These are phyloP conservation scores for Mormyrus iriodes DNA, from an alignment of 2,113 vertebrate species.

Conservation along the genomic window DNA sequence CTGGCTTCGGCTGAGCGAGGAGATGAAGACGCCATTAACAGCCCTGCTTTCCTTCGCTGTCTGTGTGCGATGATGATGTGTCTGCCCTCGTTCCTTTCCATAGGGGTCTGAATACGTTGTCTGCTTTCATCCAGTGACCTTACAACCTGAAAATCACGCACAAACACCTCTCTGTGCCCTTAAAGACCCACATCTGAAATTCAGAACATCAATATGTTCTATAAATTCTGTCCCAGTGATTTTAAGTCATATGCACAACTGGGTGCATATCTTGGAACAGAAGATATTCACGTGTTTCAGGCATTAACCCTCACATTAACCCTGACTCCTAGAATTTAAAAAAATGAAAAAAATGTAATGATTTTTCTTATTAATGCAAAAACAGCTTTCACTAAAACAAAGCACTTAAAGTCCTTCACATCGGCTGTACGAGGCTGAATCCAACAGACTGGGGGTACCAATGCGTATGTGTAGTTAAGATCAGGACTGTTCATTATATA, in stretches of 20 bases:
- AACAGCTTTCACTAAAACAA: background rate
- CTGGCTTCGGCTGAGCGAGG: constrained; percentile 35
- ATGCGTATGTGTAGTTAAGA: background rate
- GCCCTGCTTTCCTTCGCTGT: background rate
- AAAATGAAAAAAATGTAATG: background rate
- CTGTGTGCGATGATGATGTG: background rate
- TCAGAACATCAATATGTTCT: background rate
- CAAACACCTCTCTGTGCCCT: background rate
- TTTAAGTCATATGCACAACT: background rate
- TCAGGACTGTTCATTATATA: background rate
- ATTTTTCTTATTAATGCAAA: background rate
- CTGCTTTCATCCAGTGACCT: background rate
- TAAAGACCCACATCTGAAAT: background rate
- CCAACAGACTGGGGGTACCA: background rate
- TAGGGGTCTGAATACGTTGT: background rate
- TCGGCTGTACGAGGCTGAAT: background rate
- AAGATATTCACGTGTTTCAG: background rate
- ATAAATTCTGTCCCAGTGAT: background rate
- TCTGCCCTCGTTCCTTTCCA: background rate
- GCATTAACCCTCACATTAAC: background rate
- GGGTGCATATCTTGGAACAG: background rate
- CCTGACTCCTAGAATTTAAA: background rate
- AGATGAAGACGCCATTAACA: background rate
- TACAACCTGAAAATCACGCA: background rate
- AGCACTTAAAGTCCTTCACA: background rate